Evolutionary conservation across 2,888 invertebrate species (phyloP).

Genomic region (Aquatica leii): DNA sequence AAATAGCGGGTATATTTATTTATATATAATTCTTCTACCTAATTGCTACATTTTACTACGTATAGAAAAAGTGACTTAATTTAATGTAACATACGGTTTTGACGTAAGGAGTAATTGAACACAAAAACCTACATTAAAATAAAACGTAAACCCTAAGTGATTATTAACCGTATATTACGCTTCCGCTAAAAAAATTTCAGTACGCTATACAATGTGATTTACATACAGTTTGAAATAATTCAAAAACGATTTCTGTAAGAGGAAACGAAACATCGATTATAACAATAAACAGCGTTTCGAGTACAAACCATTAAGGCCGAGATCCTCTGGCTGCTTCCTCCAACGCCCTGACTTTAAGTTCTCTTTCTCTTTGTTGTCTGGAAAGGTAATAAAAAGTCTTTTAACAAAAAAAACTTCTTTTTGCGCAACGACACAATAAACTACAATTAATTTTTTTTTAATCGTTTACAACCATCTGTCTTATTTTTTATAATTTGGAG

Average conservation of each 20-base stretch:
- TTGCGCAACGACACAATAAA: no score
- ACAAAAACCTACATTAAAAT: no score
- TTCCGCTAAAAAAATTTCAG: not conserved
- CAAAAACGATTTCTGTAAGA: not conserved
- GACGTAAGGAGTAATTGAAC: constrained; percentile 14
- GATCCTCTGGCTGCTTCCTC: constrained; percentile 85
- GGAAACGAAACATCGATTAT: not conserved
- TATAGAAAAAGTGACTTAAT: constrained; percentile 31
- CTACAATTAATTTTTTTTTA: no score
- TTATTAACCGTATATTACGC: constrained; percentile 5
- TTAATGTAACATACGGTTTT: constrained; percentile 19
- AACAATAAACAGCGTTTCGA: not conserved
- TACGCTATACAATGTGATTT: not conserved
- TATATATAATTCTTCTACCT: constrained; percentile 27
- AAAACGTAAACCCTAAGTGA: no score
- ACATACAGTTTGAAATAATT: constrained; percentile 8
- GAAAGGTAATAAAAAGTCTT: constrained; percentile 39
- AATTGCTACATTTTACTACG: constrained; percentile 25
- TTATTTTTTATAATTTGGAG: constrained; percentile 35
- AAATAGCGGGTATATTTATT: constrained; percentile 31
- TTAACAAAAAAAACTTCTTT: no score
- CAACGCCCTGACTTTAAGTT: constrained; percentile 84
- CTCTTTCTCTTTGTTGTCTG: constrained; percentile 81
- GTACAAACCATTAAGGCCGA: constrained; percentile 60
- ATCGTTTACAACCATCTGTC: constrained; percentile 19